Base-by-base conservation (phyloP, 1,140 invertebrate species). In the Pseudomyrmex concolor region DNA sequence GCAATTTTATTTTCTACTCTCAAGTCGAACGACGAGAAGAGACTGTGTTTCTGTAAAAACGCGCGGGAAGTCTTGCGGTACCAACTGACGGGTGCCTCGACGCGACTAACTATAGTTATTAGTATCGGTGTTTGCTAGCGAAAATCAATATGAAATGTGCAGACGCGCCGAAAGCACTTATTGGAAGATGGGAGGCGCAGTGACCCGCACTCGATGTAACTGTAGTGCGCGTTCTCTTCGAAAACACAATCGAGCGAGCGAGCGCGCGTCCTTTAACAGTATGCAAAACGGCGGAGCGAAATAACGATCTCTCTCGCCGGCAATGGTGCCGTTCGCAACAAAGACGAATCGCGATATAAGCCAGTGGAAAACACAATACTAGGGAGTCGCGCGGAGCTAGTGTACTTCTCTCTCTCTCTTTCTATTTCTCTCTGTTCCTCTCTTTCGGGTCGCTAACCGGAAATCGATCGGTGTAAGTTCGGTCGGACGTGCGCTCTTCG, bases 401-500 rank as follows among this genome's bases (percentile, higher is more conserved):
- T 34, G 34, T 34, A 34, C 34, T 34, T 34, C 34, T 34, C 5
- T 34, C 34, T 34, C 34, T 34, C 34, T 34, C 34, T 34, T 5
- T 0, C 34, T 34, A 5, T 34, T 7, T 34, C 34, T 5, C 34
- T 34, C 34, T 34, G 34, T 34, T 5, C 7, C 34, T 34, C 34
- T 34, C 34, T 34, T 34, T 34, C 34, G 64, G 54, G 54, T 70
- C 76, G 76, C 76, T 80, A 80, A 80, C 76, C 66, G 76, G 54
- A 70, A 70, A 80, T 80, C 76, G 76, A 80, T 80, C 76, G 76
- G 76, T 15, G 66, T 71, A 80, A 80, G 66, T 80, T 80, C 45
- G 80, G 78, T 86, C 54, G 55, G 82, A 90, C 86, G 82, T 77
- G 78, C 83, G 64, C 80, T 60, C 60, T 34, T 66, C 22, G 67